A percentile compares a stretch with the other conserved stretches of the same genome.
phyloP scores from a whole-genome alignment of 2,113 vertebrate genomes.

The Bubo bubo region DNA sequence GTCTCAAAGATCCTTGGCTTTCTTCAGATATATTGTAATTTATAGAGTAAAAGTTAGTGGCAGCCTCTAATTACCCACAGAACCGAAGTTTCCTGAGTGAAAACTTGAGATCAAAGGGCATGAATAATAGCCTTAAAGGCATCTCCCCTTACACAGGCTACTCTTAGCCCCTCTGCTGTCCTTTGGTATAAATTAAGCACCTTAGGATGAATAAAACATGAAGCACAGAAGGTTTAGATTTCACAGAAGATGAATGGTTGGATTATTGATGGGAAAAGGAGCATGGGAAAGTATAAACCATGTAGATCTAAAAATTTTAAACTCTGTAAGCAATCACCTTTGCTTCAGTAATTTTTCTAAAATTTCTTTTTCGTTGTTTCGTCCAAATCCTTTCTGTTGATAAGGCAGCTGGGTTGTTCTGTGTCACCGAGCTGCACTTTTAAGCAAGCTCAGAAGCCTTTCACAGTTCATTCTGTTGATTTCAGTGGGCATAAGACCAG shows the following conservation, averaged over 20 bases:
- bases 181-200: slow-evolving; percentile 69
- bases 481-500: slow-evolving; percentile 58
- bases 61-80: slow-evolving; percentile 41
- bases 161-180: slow-evolving; percentile 46
- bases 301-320: slow-evolving; percentile 39
- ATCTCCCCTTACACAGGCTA: slow-evolving; percentile 56
- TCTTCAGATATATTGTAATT: slow-evolving; percentile 51
- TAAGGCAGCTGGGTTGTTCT: slow-evolving; percentile 27
- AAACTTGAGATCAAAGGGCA: slow-evolving; percentile 58
- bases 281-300: slow-evolving; percentile 57
- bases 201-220: slow-evolving; percentile 69
- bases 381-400: not conserved
- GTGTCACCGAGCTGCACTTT: slow-evolving; percentile 5
- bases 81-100: slow-evolving; percentile 52
- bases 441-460: slow-evolving; percentile 41
- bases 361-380: slow-evolving; percentile 4
- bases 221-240: slow-evolving; percentile 65
- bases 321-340: slow-evolving; percentile 19
- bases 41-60: slow-evolving; percentile 51
- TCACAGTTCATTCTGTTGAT: slow-evolving; percentile 62
- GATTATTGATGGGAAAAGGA: slow-evolving; percentile 54
- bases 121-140: slow-evolving; percentile 49
- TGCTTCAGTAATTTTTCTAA: not conserved
- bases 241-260: slow-evolving; percentile 57
- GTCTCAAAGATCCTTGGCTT: slow-evolving; percentile 13